A percentile compares a stretch with the other conserved stretches of the same genome.
phyloP scores from a whole-genome alignment of 1,140 invertebrate species.

The Eulimnadia texana region DNA sequence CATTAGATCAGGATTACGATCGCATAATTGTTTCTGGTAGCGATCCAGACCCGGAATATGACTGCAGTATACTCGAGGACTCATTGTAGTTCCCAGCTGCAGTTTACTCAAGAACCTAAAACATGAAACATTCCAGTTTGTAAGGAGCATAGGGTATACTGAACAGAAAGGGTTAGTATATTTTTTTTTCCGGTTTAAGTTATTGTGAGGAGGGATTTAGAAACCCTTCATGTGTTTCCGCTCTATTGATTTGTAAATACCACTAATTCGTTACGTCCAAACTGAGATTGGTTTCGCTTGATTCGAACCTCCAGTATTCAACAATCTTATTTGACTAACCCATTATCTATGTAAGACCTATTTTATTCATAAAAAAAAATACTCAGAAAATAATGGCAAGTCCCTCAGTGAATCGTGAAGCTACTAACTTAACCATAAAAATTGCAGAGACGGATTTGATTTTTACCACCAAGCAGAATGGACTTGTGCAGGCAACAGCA shows the following conservation, averaged over 20 bases:
- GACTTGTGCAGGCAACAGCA: too few species aligned
- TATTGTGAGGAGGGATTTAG: neutral
- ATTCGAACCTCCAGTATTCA: too few species aligned
- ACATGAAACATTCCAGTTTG: neutral
- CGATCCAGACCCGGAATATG: constrained; percentile 30
- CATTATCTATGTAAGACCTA: too few species aligned
- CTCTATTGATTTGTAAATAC: neutral
- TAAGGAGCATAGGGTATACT: neutral
- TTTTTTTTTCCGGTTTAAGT: neutral
- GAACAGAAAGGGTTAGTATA: neutral
- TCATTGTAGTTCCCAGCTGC: constrained; percentile 22
- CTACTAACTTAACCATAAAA: too few species aligned
- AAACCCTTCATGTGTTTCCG: neutral
- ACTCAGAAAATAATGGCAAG: too few species aligned
- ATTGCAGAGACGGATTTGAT: too few species aligned
- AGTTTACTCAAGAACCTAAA: constrained; percentile 21
- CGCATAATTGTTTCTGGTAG: constrained; percentile 29
- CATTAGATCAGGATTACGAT: constrained; percentile 53
- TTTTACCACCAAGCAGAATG: too few species aligned
- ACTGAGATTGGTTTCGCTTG: neutral
- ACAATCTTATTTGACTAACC: too few species aligned
- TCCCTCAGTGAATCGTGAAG: too few species aligned
- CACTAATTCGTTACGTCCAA: neutral
- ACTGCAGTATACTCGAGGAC: constrained; percentile 30
- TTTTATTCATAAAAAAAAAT: too few species aligned